phyloP scores from a whole-genome alignment of 2,113 vertebrate genomes.

The Grus americana region DNA sequence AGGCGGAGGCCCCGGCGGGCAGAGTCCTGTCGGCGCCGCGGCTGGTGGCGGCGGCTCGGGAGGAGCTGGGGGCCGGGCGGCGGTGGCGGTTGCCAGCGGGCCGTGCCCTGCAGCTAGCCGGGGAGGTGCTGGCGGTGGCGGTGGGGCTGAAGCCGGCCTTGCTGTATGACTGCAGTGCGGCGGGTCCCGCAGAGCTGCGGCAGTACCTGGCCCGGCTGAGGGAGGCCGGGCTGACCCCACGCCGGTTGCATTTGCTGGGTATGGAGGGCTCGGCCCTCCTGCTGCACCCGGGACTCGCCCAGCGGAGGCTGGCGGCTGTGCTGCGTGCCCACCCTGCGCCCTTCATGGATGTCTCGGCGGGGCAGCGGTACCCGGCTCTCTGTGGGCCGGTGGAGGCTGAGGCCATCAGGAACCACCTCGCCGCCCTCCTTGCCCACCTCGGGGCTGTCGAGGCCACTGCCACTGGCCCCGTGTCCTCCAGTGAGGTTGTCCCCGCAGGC shows the following conservation, averaged over 20 bases:
- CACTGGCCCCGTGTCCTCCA: constrained; percentile 17
- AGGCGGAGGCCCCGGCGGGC: background rate
- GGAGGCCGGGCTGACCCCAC: constrained; percentile 65
- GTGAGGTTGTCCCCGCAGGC: constrained; percentile 4
- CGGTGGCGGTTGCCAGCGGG: background rate
- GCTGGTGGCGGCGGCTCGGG: constrained; percentile 78
- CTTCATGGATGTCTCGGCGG: constrained; percentile 80
- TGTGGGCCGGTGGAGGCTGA: background rate
- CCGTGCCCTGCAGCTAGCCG: constrained; percentile 70
- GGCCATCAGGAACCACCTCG: constrained; percentile 47
- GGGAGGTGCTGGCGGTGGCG: constrained; percentile 83
- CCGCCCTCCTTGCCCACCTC: constrained; percentile 72
- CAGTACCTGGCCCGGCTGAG: constrained; percentile 77
- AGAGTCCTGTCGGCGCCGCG: background rate
- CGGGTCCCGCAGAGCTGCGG: constrained; percentile 72
- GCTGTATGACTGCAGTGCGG: constrained; percentile 82
- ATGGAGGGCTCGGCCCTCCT: constrained; percentile 66
- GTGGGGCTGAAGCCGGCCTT: constrained; percentile 85
- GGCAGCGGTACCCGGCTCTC: constrained; percentile 66
- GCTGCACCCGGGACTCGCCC: constrained; percentile 64
- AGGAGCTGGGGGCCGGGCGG: constrained; percentile 67
- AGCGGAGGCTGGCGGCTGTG: constrained; percentile 63
- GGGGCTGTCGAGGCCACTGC: background rate
- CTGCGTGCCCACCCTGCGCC: constrained; percentile 17
- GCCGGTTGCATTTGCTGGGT: constrained; percentile 74